Percentiles rank a stretch among this genome's conserved stretches.
These are phyloP conservation scores for Xylota sylvarum DNA, from an alignment of 2,888 invertebrate genomes.

Conservation along the genomic window DNA sequence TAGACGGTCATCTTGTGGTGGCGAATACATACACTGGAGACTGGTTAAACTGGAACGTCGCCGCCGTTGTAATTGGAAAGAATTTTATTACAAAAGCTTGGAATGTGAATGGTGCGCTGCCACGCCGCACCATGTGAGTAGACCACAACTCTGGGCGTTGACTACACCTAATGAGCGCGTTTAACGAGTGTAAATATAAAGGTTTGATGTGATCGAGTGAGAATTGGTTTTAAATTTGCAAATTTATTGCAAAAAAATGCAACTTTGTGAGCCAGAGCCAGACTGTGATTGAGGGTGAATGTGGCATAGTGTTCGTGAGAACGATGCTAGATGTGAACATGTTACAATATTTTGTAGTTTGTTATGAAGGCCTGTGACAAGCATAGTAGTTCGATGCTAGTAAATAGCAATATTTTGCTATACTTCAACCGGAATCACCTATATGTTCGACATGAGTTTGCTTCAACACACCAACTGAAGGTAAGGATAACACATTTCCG, in stretches of 20 bases:
- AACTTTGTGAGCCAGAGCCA: neutral
- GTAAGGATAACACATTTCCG: too few relatives aligned
- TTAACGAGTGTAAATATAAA: slow-evolving; percentile 35
- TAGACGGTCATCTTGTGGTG: neutral
- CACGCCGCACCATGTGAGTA: slow-evolving; percentile 7
- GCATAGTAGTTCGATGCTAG: too few relatives aligned
- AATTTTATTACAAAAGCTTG: slow-evolving; percentile 48
- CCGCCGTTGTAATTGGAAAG: slow-evolving; percentile 34
- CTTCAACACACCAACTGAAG: too few relatives aligned
- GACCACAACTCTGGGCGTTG: slow-evolving; percentile 26
- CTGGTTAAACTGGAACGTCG: slow-evolving; percentile 55
- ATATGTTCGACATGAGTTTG: too few relatives aligned
- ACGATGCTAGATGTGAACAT: neutral
- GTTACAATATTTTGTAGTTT: too few relatives aligned
- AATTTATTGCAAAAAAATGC: slow-evolving; percentile 33
- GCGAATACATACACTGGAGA: neutral
- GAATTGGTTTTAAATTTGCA: slow-evolving; percentile 36
- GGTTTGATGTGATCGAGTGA: neutral
- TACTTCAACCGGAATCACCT: too few relatives aligned
- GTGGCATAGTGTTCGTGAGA: neutral
- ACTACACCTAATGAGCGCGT: slow-evolving; percentile 47
- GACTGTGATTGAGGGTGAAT: neutral
- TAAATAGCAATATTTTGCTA: too few relatives aligned
- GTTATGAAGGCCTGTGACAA: too few relatives aligned
- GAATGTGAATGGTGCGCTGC: slow-evolving; percentile 29